Base-by-base conservation (phyloP, 37 sponge, comb jelly and placozoan genomes). In the Chondrilla cf. caribensis region DNA sequence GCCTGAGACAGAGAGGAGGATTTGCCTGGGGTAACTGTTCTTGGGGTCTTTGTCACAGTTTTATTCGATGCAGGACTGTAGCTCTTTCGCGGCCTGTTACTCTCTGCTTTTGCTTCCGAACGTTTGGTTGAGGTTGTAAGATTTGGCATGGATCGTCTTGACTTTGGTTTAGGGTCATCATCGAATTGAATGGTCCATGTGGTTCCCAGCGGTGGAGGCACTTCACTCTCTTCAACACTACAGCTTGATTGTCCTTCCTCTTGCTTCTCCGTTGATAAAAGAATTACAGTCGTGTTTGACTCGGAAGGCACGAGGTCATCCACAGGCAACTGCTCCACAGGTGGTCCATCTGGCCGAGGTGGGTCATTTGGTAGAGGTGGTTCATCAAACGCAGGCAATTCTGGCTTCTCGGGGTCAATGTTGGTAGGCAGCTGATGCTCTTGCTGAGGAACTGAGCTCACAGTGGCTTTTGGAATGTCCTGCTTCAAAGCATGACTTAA, bases 141-240 rank as follows among this genome's bases (percentile, higher is more conserved):
- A 2, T n/a, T 21, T 4, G 76, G 76, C 76, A 73, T 39, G 44
- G 76, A 73, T 1, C 44, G 41, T 22, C 76, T 17, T 38, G 40
- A 35, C 14, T 38, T 73, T 73, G 76, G 76, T 36, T 6, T 2
- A 18, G 0, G 31, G 18, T 73, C 76, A 42, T 40, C 44, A 15
- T 73, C 76, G 40, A 38, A 73, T 41, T 4, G 24, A 21, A 73
- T 73, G 19, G 39, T 37, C 76, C 76, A 73, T 8, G 76, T 38
- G 76, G 76, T 40, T 40, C 24, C 41, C 21, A 38, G 1, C 1
- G 2, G 38, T 40, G 15, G 15, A 9, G 64, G 29, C 6, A 7
- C 64, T 29, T 62, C 64, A 6, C 6, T 6, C 29, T 28, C 64
- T 7, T 29, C 64, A n/a, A 62, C 64, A 29, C 29, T 28, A 62